Evolutionary conservation across 2,797 vertebrate species (phyloP), one percentile per base, ranked within the genome.

Genomic region (Erethizon dorsatum): DNA sequence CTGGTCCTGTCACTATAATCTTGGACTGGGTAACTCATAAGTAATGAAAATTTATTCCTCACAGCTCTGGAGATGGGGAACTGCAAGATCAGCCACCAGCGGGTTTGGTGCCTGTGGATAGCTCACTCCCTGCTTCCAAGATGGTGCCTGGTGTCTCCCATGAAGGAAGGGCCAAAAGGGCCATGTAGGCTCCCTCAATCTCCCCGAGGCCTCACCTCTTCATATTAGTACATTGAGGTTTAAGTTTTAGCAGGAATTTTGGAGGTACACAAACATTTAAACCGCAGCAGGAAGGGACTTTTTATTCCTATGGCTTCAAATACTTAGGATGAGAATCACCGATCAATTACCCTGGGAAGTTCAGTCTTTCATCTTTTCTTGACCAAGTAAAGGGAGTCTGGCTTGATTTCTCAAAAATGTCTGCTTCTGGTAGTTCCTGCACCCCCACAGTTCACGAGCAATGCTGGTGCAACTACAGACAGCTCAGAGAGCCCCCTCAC

Each of bases 351-450:
- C 50, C 50, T 33, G 7, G 24, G 56, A 87, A 80, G 41, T 24
- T 56, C 9, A 63, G n/a, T 41, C 41, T 84, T 89, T 75, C 65
- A 78, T 79, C 56, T 89, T 95, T 92, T 94, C 37, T 65, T 77
- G 31, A 95, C 28, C 14, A 69, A 88, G n/a, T 28, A 78, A 95
- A 89, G 52, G 50, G 45, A 91, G 41, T 41, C 31, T 61, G 8
- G 11, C 13, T 47, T 91, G 50, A 37, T 83, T 59, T 88, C 92
- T 88, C 56, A 65, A 59, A 88, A 57, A 28, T 47, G 5, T 47
- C 59, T 56, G 54, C 28, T 45, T 56, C 33, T 45, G 61, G 33
- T 24, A 65, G 71, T 59, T 85, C 9, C 73, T 78, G 41, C 14
- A 33, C 4, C 83, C 56, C 31, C 4, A 22, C 47, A 83, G 61